These are phyloP conservation scores for Nannoperca australis DNA, from an alignment of 2,797 vertebrate genomes.

Conservation along the genomic window DNA sequence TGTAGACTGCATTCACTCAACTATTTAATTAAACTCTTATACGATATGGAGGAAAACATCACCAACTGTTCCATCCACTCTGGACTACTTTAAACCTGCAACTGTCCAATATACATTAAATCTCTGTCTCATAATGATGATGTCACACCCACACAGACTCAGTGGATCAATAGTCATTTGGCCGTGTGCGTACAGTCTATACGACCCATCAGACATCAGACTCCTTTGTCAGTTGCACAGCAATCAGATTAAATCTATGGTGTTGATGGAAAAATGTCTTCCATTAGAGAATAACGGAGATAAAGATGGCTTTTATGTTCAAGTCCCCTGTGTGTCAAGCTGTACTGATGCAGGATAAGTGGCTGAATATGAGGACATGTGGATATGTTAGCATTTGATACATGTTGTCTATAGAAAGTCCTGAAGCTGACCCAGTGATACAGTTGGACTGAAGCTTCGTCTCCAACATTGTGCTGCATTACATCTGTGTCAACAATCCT, in stretches of 20 bases:
- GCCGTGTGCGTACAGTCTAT: background rate
- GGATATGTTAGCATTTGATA: no score
- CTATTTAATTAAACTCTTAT: background rate
- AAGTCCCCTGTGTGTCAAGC: background rate
- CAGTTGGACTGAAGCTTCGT: no score
- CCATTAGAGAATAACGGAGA: background rate
- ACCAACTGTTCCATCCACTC: background rate
- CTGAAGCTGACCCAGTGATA: background rate
- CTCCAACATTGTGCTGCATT: background rate
- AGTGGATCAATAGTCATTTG: slow-evolving; percentile 34
- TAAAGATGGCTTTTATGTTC: background rate
- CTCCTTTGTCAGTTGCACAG: background rate
- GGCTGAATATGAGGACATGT: background rate
- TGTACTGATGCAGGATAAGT: background rate
- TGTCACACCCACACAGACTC: slow-evolving; percentile 6
- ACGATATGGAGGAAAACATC: background rate
- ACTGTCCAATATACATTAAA: background rate
- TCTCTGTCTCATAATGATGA: slow-evolving; percentile 15
- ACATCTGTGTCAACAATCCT: background rate
- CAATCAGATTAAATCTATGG: slow-evolving; percentile 6
- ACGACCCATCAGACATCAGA: background rate
- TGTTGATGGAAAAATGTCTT: slow-evolving; percentile 8
- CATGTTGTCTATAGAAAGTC: background rate
- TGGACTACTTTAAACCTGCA: background rate
- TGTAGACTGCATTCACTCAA: no score